Percentiles rank a stretch among this genome's conserved stretches.
Evolutionary conservation across 2,113 vertebrate species (phyloP).

Genomic region (Urocolius indicus): DNA sequence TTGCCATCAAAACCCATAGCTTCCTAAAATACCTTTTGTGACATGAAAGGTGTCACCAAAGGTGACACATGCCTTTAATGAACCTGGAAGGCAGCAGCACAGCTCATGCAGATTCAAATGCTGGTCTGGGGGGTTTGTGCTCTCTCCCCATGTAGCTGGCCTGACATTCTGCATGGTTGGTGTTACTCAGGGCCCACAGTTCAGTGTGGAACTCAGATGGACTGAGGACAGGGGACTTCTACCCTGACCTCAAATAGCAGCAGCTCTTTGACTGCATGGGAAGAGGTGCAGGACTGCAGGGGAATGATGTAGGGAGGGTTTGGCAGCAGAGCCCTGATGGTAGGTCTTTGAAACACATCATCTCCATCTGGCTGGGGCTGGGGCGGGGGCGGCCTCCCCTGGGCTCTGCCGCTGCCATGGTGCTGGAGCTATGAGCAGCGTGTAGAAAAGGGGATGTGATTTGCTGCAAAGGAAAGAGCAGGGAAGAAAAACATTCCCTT

Average conservation of each 20-base stretch:
- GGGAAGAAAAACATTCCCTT: neutral
- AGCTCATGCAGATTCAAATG: fast-evolving
- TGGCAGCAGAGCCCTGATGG: neutral
- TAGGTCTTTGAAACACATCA: neutral
- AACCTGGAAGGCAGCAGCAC: neutral
- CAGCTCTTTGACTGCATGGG: neutral
- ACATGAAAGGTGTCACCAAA: neutral
- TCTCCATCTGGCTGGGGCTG: neutral
- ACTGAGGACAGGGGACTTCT: fast-evolving
- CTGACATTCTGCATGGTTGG: neutral
- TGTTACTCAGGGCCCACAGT: neutral
- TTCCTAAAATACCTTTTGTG: neutral
- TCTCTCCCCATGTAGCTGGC: fast-evolving
- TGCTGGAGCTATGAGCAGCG: fast-evolving
- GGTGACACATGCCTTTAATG: neutral
- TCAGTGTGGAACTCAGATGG: fast-evolving
- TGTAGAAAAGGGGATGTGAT: neutral
- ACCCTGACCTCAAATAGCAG: fast-evolving
- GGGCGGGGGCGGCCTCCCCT: neutral
- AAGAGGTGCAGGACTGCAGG: neutral
- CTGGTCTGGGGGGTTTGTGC: fast-evolving
- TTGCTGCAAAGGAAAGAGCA: neutral
- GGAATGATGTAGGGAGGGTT: neutral
- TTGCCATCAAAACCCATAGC: neutral
- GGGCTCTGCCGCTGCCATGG: neutral